Evolutionary conservation across 2,888 invertebrate genomes (phyloP).

Genomic region (Eupithecia dodoneata): DNA sequence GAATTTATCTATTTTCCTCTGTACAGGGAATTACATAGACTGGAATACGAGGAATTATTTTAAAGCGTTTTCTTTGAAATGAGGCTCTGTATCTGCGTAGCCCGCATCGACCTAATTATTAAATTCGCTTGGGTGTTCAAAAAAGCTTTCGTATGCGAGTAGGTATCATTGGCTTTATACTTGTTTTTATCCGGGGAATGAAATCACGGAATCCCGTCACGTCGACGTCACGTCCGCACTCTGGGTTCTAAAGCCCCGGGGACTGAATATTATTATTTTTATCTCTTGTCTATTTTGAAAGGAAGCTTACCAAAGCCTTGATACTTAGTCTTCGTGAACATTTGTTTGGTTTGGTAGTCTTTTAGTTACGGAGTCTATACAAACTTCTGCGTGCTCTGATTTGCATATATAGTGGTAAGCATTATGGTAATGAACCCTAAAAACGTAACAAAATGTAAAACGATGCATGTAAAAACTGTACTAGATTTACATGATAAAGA

Average conservation of each 20-base stretch:
- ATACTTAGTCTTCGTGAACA: background rate
- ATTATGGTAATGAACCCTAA: conserved; percentile 17
- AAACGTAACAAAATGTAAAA: conserved; percentile 18
- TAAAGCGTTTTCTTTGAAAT: conserved; percentile 9
- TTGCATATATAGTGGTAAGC: conserved; percentile 25
- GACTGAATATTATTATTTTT: conserved; percentile 42
- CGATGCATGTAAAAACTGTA: conserved; percentile 12
- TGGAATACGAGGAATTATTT: conserved; percentile 13
- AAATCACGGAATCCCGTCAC: conserved; percentile 43
- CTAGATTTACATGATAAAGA: conserved; percentile 20
- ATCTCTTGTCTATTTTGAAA: background rate
- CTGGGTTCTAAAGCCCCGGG: conserved; percentile 33
- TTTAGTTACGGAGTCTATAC: conserved; percentile 9
- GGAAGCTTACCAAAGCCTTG: background rate
- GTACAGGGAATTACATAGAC: conserved; percentile 3
- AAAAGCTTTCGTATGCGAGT: conserved; percentile 10
- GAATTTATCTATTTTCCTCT: conserved; percentile 30
- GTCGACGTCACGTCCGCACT: conserved; percentile 39
- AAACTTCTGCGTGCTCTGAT: conserved; percentile 16
- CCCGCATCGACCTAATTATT: conserved; percentile 31
- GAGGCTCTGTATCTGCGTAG: conserved; percentile 11
- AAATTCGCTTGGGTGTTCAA: conserved; percentile 25
- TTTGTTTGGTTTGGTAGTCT: background rate
- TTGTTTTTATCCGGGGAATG: conserved; percentile 48
- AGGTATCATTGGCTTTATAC: conserved; percentile 27